These are phyloP conservation scores for Tubulanus polymorphus DNA, from an alignment of 2,888 invertebrate species.

Conservation along the genomic window DNA sequence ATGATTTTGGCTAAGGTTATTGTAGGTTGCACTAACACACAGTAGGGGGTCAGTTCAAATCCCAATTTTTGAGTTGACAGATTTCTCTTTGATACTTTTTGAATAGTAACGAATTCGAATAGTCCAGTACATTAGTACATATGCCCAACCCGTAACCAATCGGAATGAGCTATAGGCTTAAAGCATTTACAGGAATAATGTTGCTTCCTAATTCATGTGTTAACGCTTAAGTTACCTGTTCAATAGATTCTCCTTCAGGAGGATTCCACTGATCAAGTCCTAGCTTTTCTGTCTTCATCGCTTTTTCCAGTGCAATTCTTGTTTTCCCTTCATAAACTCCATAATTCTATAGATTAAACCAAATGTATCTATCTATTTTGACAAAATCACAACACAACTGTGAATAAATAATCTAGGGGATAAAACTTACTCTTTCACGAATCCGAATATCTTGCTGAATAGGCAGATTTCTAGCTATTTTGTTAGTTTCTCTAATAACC, in stretches of 20 bases:
- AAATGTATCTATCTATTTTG: neutral
- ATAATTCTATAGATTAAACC: conserved; percentile 31
- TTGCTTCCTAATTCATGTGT: neutral
- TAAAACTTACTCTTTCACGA: conserved; percentile 35
- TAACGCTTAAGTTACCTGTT: conserved; percentile 25
- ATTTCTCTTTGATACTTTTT: too few species aligned
- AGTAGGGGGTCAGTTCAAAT: too few species aligned
- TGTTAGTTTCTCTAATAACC: conserved; percentile 29
- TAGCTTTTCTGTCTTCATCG: conserved; percentile 26
- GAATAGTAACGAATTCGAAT: too few species aligned
- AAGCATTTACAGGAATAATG: neutral
- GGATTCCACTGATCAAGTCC: conserved; percentile 30
- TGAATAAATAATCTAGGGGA: neutral
- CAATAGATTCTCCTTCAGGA: conserved; percentile 32
- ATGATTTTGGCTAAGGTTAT: too few species aligned
- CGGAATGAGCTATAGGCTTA: too few species aligned
- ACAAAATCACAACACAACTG: neutral
- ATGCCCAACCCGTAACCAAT: too few species aligned
- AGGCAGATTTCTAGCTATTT: conserved; percentile 20
- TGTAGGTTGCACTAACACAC: too few species aligned
- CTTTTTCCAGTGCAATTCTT: conserved; percentile 27
- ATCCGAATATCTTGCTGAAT: conserved; percentile 32
- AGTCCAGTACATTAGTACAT: too few species aligned
- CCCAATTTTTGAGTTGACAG: too few species aligned
- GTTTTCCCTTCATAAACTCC: conserved; percentile 38